Base-by-base conservation (phyloP, 2,888 invertebrate species). In the Orthosia gothica region DNA sequence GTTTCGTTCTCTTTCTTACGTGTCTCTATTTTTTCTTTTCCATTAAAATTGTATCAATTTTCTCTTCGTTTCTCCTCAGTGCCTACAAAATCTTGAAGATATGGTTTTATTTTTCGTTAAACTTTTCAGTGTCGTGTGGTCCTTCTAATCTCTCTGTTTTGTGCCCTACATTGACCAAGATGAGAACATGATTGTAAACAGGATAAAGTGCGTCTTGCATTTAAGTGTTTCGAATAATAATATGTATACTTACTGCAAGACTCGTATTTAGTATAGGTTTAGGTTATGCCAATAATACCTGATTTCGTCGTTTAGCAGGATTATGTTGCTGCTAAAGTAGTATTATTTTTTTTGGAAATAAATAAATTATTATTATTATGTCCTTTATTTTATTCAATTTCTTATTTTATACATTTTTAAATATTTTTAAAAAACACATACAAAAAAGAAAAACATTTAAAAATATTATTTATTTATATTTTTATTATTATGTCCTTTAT, bases 141-240 rank as follows among this genome's bases (percentile, higher is more conserved):
- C 1, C n/a, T 62, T 55, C 23, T 16, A 16, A 26, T 55, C 11
- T 57, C 16, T 58, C 4, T 45, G n/a, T 20, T n/a, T 20, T 5
- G 5, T 49, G 23, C 2, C 12, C 7, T 47, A 13, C 3, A 62
- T 23, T 73, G 32, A 32, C 13, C 20, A 5, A 73, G 5, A 49
- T 61, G 32, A n/a, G 32, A 55, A 55, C 18, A 61, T n/a, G 23
- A 16, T 74, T 23, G 9, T 52, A 16, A 61, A 15, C 5, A 74
- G 7, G 47, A 54, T 49, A 40, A 40, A 49, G n/a, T 74, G n/a
- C 32, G 5, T 49, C 5, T 13, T 74, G 47, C 15, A 70, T 68
- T 18, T 18, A 13, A 20, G 13, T 12, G 20, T 40, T 47, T 23
- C 40, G 40, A 40, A 40, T 40, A 40, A 40, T 40, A 40, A 40